Base-by-base conservation (phyloP, 2,888 invertebrate species). In the Pedicia rivosa region DNA sequence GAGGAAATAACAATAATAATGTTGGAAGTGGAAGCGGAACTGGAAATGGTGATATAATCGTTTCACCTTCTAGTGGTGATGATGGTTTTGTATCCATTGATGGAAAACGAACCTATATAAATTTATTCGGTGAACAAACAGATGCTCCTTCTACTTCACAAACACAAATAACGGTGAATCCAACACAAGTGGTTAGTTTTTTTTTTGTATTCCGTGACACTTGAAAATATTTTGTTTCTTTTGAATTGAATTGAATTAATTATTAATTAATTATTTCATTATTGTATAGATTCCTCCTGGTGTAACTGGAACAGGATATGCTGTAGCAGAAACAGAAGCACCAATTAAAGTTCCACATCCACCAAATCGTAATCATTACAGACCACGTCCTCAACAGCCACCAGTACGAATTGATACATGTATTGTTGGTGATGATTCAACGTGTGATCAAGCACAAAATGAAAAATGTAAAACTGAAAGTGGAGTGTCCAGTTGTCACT, bases 31-130 rank as follows among this genome's bases (percentile, higher is more conserved):
- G 45, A 4, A 56, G 62, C 1, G 59, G 55, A 9, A 62, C 60
- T 8, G 53, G 53, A 13, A 46, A 47, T 35, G 59, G 54, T 14
- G 82, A 82, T 50, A 81, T 86, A 33, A 84, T 88, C 36, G 73
- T 86, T 3, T 78, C 82, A 0, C 74, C 82, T 3, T 72, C 78
- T 5, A 32, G 20, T 32, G 81, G 80, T 13, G 77, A 78, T 32
- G 79, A 87, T 51, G 82, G 86, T 17, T 88, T 84, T 59, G 90
- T 90, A 12, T 88, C 86, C 16, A 90, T 90, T 40, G 88, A 90
- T 53, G 90, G 90, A 25, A 84, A 88, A 62, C 67, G 86, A 49
- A 88, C 87, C 0, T 87, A 88, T 54, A 68, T 90, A 47, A 84
- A 86, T 63, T 65, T 88, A 28, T 83, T 87, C 55, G 83, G 80